Conservation (phyloP, 2,888 invertebrate genomes). For the Pharmacophagus antenor region DNA sequence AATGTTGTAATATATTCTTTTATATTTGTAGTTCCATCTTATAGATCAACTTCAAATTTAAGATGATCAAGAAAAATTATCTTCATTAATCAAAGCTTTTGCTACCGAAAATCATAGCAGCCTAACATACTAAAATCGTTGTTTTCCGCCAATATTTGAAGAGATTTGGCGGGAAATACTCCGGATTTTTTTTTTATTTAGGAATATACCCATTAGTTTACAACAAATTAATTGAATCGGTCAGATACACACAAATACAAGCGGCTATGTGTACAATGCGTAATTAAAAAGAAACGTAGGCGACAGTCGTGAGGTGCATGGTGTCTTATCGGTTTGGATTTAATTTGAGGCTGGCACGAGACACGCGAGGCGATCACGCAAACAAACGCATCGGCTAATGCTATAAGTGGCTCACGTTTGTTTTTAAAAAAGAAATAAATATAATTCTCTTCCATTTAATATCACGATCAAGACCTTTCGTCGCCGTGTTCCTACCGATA, state of each 20-base stretch:
- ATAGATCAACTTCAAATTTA: too few species aligned
- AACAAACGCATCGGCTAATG: slow-evolving; percentile 58
- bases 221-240: slow-evolving; percentile 55
- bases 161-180: too few species aligned
- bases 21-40: too few species aligned
- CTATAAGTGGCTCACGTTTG: slow-evolving; percentile 23
- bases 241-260: slow-evolving; percentile 53
- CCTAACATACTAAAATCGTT: too few species aligned
- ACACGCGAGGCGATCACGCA: slow-evolving; percentile 78
- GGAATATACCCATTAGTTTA: slow-evolving; percentile 1
- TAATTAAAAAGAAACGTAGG: slow-evolving; percentile 77
- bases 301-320: slow-evolving; percentile 75
- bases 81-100: too few species aligned
- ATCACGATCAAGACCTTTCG: slow-evolving; percentile 29
- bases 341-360: slow-evolving; percentile 76
- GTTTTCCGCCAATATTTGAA: too few species aligned
- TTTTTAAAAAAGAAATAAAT: slow-evolving; percentile 24
- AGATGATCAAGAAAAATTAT: too few species aligned
- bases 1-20: too few species aligned
- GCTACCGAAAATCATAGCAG: too few species aligned
- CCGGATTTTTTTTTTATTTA: too few species aligned
- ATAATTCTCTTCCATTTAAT: slow-evolving; percentile 21
- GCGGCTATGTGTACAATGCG: slow-evolving; percentile 67
- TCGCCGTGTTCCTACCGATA: slow-evolving; percentile 21
- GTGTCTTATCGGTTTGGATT: slow-evolving; percentile 76